Conservation (phyloP, 1,140 invertebrate species). For the Pemphigus obesinymphae region DNA sequence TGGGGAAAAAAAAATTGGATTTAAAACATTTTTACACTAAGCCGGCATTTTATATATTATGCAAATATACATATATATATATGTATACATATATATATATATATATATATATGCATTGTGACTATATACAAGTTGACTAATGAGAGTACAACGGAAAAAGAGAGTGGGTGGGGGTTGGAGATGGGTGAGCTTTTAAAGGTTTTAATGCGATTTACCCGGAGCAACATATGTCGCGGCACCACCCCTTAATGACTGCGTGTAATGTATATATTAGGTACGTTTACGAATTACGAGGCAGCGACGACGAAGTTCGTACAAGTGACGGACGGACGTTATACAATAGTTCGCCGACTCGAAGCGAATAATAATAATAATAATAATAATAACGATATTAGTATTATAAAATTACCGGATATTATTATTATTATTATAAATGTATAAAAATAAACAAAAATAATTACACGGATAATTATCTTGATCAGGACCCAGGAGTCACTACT, state of each 20-base stretch:
- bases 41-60: too few relatives aligned
- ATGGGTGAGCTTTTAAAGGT: background rate
- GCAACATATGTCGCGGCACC: background rate
- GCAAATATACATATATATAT: background rate
- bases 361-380: constrained; percentile 2
- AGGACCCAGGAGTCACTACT: too few relatives aligned
- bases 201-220: background rate
- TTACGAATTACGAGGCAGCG: background rate
- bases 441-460: too few relatives aligned
- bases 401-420: too few relatives aligned
- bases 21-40: too few relatives aligned
- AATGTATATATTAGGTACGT: background rate
- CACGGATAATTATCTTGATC: too few relatives aligned
- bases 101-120: background rate
- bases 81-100: background rate
- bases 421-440: too few relatives aligned
- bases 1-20: too few relatives aligned
- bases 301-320: background rate
- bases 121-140: background rate
- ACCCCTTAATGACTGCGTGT: background rate
- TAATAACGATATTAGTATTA: too few relatives aligned
- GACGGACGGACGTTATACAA: background rate
- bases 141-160: background rate
- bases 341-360: background rate
- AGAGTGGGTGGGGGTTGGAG: too few relatives aligned